phyloP scores from a whole-genome alignment of 1,140 invertebrate genomes.

The Sarcophaga peregrina region DNA sequence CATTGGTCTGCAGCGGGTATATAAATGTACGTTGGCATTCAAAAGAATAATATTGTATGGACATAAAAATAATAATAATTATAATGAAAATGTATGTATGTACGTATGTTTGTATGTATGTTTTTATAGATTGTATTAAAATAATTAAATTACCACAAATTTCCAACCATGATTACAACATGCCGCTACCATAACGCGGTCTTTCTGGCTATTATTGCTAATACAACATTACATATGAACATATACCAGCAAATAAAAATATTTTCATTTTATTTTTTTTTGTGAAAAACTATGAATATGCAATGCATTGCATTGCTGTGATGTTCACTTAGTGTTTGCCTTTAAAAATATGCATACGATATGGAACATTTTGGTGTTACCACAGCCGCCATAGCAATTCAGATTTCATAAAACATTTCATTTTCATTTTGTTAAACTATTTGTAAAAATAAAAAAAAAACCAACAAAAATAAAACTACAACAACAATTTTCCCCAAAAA shows the following conservation, averaged over 20 bases:
- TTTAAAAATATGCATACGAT: slow-evolving; percentile 2
- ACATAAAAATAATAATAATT: too few relatives aligned
- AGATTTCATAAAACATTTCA: slow-evolving; percentile 16
- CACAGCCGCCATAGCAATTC: slow-evolving; percentile 13
- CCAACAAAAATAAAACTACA: not conserved
- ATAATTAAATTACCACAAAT: slow-evolving; percentile 41
- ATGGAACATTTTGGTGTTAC: slow-evolving; percentile 19
- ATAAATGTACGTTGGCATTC: too few relatives aligned
- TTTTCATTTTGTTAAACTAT: slow-evolving; percentile 12
- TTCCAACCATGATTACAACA: slow-evolving; percentile 27
- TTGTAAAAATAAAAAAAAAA: not conserved
- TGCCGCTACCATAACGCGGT: slow-evolving; percentile 23
- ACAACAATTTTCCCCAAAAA: too few relatives aligned
- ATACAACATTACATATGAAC: not conserved
- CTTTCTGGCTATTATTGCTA: slow-evolving; percentile 23
- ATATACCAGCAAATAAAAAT: not conserved
- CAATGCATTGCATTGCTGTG: not conserved
- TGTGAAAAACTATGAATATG: too few relatives aligned
- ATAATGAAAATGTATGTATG: not conserved
- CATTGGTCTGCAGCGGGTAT: too few relatives aligned
- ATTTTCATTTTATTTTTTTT: too few relatives aligned
- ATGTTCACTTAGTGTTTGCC: not conserved
- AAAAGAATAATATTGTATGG: too few relatives aligned
- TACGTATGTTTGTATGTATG: not conserved
- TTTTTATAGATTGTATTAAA: slow-evolving; percentile 24